Evolutionary conservation across 2,113 vertebrate species (phyloP).

Genomic region (Nothobranchius kuhntae): DNA sequence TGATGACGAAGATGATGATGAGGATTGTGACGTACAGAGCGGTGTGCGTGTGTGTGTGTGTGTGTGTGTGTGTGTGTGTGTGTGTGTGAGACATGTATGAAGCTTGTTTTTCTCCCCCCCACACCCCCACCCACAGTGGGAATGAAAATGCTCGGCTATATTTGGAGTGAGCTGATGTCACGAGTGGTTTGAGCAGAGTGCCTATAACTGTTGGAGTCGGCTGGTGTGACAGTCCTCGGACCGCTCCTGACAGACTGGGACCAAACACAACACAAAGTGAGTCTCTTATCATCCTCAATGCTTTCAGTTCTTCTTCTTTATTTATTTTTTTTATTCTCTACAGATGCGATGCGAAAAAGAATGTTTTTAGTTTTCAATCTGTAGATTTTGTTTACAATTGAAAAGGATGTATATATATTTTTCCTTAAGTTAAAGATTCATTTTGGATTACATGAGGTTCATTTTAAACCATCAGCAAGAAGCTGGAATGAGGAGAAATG

Average conservation of each 20-base stretch:
- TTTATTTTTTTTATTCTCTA: neutral
- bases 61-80: slow-evolving; percentile 19
- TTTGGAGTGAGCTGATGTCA: slow-evolving; percentile 83
- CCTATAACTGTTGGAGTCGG: slow-evolving; percentile 74
- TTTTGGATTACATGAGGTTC: no score
- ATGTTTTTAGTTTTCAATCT: neutral
- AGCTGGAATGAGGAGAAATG: no score
- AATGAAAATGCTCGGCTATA: slow-evolving; percentile 75
- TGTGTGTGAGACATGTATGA: slow-evolving; percentile 24
- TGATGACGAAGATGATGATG: slow-evolving; percentile 61
- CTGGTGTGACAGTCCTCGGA: slow-evolving; percentile 56
- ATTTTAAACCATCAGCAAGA: no score
- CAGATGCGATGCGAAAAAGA: neutral
- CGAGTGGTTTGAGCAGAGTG: slow-evolving; percentile 71
- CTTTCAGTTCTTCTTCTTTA: neutral
- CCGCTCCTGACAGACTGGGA: slow-evolving; percentile 55
- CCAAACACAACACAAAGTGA: slow-evolving; percentile 59
- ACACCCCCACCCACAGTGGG: slow-evolving; percentile 23
- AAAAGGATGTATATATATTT: no score
- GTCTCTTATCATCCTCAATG: slow-evolving; percentile 23
- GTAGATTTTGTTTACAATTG: no score
- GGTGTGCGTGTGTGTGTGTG: neutral
- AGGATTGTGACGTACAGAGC: slow-evolving; percentile 52
- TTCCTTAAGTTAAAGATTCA: no score
- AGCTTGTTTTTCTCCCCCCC: slow-evolving; percentile 22